A percentile compares a stretch with the other conserved stretches of the same genome.
These are phyloP conservation scores for Hylomyscus alleni DNA, from an alignment of 2,797 vertebrate genomes.

Conservation along the genomic window DNA sequence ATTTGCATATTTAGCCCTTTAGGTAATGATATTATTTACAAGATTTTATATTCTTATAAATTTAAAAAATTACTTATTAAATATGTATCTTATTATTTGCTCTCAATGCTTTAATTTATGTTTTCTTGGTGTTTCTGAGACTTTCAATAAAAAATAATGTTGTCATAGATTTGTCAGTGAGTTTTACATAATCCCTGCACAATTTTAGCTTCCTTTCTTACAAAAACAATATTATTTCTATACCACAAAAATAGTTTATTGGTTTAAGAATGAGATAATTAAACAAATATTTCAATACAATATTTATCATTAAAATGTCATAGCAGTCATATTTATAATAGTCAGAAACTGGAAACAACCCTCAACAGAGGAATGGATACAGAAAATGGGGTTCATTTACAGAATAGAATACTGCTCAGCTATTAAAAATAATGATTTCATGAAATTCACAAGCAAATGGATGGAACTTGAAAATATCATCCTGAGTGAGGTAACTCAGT, in stretches of 20 bases:
- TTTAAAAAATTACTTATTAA: conserved; percentile 52
- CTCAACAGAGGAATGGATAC: too few species aligned
- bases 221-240: conserved; percentile 44
- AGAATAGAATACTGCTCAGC: too few species aligned
- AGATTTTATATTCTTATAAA: not conserved
- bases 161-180: not conserved
- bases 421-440: too few species aligned
- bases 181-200: conserved; percentile 33
- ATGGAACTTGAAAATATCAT: too few species aligned
- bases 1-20: not conserved
- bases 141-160: conserved; percentile 56
- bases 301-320: not conserved
- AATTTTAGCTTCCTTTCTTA: conserved; percentile 23
- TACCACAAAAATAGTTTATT: conserved; percentile 21
- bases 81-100: not conserved
- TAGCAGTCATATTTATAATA: too few species aligned
- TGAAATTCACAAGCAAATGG: too few species aligned
- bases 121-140: conserved; percentile 1
- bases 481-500: too few species aligned
- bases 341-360: too few species aligned
- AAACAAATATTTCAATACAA: not conserved
- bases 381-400: too few species aligned
- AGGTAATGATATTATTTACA: not conserved
- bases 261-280: conserved; percentile 56
- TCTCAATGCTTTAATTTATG: conserved; percentile 50